Evolutionary conservation across 2,888 invertebrate species (phyloP).

Genomic region (Drosophila eohydei): DNA sequence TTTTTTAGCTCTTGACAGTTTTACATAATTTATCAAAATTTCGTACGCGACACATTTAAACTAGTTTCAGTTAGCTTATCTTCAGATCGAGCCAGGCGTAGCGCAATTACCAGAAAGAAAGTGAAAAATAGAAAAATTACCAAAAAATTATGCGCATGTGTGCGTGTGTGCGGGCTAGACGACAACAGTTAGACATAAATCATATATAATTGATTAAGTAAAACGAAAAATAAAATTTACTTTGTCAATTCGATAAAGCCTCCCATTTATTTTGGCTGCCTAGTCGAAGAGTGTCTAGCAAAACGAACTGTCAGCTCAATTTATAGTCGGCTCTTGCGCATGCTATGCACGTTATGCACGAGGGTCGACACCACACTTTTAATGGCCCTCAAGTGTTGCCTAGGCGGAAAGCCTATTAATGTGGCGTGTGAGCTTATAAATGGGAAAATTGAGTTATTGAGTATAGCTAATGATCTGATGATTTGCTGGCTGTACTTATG

Average conservation of each 20-base stretch:
- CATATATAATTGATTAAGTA: slow-evolving; percentile 27
- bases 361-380: slow-evolving; percentile 3
- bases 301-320: slow-evolving; percentile 48
- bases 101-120: slow-evolving; percentile 51
- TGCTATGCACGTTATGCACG: slow-evolving; percentile 2
- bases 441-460: not conserved
- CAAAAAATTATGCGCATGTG: slow-evolving; percentile 13
- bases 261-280: slow-evolving; percentile 16
- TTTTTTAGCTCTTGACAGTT: slow-evolving; percentile 27
- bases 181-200: slow-evolving; percentile 15
- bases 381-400: not conserved
- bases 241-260: slow-evolving; percentile 26
- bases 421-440: not conserved
- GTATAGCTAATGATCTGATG: not conserved
- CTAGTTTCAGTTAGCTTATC: slow-evolving; percentile 42
- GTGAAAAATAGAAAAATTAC: slow-evolving; percentile 31
- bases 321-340: slow-evolving; percentile 2
- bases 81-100: slow-evolving; percentile 15
- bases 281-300: slow-evolving; percentile 12
- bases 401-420: no score
- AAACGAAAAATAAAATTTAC: slow-evolving; percentile 3
- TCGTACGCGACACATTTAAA: slow-evolving; percentile 41
- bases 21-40: slow-evolving; percentile 58
- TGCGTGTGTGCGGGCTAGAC: slow-evolving; percentile 5
- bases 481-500: not conserved